Conservation (phyloP, 2,888 invertebrate genomes). For the Chymomyza amoena region DNA sequence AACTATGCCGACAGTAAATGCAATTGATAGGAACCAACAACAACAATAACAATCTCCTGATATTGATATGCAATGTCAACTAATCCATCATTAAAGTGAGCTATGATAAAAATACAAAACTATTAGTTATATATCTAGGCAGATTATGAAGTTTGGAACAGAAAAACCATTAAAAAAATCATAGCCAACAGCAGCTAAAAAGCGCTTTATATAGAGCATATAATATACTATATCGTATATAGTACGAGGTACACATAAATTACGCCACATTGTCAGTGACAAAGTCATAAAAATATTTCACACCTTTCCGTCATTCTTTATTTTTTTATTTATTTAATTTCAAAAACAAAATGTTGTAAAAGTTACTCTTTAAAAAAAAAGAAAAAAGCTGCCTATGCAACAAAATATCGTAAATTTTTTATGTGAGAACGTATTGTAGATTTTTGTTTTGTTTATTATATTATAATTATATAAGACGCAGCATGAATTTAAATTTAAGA, state of each 20-base stretch:
- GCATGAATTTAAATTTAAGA: slow-evolving; percentile 1
- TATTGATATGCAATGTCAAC: slow-evolving; percentile 39
- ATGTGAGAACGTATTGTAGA: not conserved
- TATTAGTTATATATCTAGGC: not conserved
- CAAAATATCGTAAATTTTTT: not conserved
- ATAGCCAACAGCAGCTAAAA: not conserved
- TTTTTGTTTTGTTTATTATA: not conserved
- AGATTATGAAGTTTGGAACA: too few species aligned
- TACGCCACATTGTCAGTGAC: slow-evolving; percentile 56
- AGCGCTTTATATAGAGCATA: not conserved
- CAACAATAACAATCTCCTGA: not conserved
- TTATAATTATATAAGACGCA: not conserved
- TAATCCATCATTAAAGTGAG: slow-evolving; percentile 53
- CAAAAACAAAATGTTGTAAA: slow-evolving; percentile 29
- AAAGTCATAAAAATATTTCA: slow-evolving; percentile 74
- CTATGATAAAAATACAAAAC: not conserved
- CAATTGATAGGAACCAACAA: slow-evolving; percentile 23
- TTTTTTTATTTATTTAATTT: slow-evolving; percentile 57
- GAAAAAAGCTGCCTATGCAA: not conserved
- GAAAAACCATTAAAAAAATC: not conserved
- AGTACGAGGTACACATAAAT: slow-evolving; percentile 46
- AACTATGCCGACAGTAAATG: slow-evolving; percentile 46
- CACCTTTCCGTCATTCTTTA: slow-evolving; percentile 59
- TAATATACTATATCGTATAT: not conserved
- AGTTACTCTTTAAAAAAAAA: too few species aligned